Percentiles rank a stretch among this genome's conserved stretches.
Conservation (phyloP, 2,113 vertebrate genomes). For the Labeo catla region DNA sequence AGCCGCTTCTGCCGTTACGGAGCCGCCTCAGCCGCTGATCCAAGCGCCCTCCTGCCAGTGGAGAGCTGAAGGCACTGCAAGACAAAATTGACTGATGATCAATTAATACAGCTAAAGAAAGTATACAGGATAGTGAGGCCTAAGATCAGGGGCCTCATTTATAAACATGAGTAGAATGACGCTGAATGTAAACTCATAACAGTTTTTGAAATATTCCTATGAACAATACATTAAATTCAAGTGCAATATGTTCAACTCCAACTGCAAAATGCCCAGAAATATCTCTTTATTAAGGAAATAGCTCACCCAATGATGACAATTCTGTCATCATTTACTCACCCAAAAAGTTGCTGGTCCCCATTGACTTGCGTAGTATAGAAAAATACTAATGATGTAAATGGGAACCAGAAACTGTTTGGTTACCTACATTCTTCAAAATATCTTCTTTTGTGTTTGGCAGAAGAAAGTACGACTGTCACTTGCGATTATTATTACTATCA, state of each 20-base stretch:
- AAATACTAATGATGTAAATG: no score
- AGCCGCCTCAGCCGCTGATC: conserved; percentile 23
- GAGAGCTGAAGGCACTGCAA: not conserved
- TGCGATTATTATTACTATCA: no score
- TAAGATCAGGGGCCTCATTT: not conserved
- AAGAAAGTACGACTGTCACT: not conserved
- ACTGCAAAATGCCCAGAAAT: not conserved
- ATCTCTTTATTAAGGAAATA: not conserved
- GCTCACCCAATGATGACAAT: no score
- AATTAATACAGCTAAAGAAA: not conserved
- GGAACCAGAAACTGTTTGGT: no score
- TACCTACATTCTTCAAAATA: not conserved
- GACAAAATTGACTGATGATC: not conserved
- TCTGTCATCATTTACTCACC: no score
- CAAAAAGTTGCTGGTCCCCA: no score
- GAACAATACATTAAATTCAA: not conserved
- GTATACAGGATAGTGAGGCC: not conserved
- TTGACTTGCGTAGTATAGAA: no score
- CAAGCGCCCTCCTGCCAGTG: not conserved
- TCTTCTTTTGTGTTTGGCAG: not conserved
- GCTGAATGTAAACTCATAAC: not conserved
- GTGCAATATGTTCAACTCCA: not conserved
- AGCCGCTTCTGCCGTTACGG: conserved; percentile 46
- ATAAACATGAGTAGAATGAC: not conserved
- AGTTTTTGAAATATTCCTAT: not conserved